Evolutionary conservation across 2,888 invertebrate species (phyloP), one percentile per base, ranked within the genome.

Genomic region (Dicranocentrus wangi): DNA sequence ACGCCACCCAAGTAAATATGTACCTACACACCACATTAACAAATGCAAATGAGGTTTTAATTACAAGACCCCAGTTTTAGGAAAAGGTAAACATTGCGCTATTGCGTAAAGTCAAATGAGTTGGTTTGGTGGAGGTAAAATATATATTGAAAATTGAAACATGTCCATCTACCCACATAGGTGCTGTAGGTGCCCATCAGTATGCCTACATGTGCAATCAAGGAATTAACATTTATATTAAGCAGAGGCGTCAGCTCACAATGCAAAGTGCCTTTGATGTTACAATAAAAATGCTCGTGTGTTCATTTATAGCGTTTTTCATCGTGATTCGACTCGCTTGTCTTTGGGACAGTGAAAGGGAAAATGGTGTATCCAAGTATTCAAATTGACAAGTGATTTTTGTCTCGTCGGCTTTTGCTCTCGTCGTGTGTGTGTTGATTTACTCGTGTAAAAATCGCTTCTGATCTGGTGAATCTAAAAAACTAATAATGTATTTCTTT

Each of bases 171-270:
- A n/a, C 47, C 39, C 21, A 27, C 51, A 51, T 51, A 17, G 1
- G 1, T 47, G 23, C 51, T 32, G 32, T 32, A 32, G n/a, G 2
- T 8, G 17, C 17, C 13, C 3, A 2, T 21, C n/a, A 53, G 8
- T 21, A 53, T 17, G 15, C 32, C 5, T 32, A 32, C 47, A 3
- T n/a, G 47, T n/a, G 47, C n/a, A 47, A 39, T 39, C 15, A 47
- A 47, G 47, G 63, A 43, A 47, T 47, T 66, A 47, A 70, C 58
- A 39, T 43, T 71, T 71, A 43, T 60, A 61, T 60, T 61, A 71
- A 19, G 65, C 39, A 63, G 53, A 73, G 73, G 73, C 73, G 73
- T 63, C 25, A 73, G 61, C 71, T 28, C 28, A 47, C 13, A n/a
- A n/a, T 15, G 47, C 47, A 47, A 7, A 47, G 32, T 32, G 32